These are phyloP conservation scores for Lonchura striata DNA, from an alignment of 2,113 vertebrate genomes.

Conservation along the genomic window DNA sequence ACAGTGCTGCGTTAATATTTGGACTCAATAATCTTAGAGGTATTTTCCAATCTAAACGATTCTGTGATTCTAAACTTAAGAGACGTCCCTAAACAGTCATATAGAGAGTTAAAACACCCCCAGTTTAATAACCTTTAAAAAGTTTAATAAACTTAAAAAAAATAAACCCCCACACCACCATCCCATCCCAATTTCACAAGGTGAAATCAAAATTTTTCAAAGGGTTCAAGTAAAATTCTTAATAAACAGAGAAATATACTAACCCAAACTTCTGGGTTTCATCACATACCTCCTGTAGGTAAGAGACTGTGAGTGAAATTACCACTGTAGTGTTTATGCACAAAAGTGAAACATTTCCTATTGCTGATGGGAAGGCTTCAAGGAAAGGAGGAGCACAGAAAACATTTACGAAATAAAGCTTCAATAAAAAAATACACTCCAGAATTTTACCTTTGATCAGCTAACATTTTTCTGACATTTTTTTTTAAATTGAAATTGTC, in stretches of 20 bases:
- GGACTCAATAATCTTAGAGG: background rate
- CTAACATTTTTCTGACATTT: background rate
- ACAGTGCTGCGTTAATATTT: background rate
- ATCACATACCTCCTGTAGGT: background rate
- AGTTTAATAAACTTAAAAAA: background rate
- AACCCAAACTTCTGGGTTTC: background rate
- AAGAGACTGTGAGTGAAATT: background rate
- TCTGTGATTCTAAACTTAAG: background rate
- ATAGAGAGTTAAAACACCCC: background rate
- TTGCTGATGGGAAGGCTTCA: background rate
- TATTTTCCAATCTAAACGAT: background rate
- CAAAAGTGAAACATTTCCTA: background rate
- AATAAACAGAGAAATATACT: background rate
- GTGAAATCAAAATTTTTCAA: background rate
- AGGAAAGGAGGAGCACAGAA: background rate
- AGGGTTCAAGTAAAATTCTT: background rate
- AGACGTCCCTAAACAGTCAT: background rate
- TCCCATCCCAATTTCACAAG: background rate
- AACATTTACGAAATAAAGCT: background rate
- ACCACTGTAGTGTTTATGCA: background rate
- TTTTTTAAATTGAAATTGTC: background rate
- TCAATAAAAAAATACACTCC: background rate
- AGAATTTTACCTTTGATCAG: background rate
- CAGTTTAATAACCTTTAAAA: background rate
- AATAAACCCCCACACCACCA: background rate